Percentiles rank a stretch among this genome's conserved stretches.
Conservation (phyloP, 2,888 invertebrate genomes). For the Lepidocyrtoides sp. region DNA sequence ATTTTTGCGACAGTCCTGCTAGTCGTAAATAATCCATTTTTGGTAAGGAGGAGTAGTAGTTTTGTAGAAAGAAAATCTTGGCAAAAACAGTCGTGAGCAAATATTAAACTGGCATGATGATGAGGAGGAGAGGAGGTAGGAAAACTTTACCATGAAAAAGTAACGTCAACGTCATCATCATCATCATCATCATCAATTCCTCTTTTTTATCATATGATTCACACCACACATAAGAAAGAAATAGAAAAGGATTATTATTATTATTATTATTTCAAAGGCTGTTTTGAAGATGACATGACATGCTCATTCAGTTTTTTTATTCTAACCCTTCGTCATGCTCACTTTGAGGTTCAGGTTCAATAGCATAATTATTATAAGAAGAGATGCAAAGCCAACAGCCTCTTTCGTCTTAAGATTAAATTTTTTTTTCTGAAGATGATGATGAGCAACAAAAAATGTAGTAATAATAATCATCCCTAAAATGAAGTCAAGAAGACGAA, state of each 20-base stretch:
- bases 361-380: not conserved
- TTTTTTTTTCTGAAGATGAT: not conserved
- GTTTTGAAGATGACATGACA: too few relatives aligned
- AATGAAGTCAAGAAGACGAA: too few relatives aligned
- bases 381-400: not conserved
- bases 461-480: not conserved
- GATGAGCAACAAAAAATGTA: not conserved
- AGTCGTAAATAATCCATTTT: constrained; percentile 70
- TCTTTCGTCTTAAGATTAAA: not conserved
- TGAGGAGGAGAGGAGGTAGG: too few relatives aligned
- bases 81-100: not conserved
- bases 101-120: constrained; percentile 21
- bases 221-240: too few relatives aligned
- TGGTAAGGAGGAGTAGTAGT: constrained; percentile 34
- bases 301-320: not conserved
- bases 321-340: too few relatives aligned
- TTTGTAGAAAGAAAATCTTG: not conserved
- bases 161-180: not conserved
- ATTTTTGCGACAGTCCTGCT: constrained; percentile 44
- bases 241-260: too few relatives aligned
- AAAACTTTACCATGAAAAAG: not conserved
- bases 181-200: not conserved
- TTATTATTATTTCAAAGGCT: too few relatives aligned
- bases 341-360: too few relatives aligned
- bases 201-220: too few relatives aligned